These are phyloP conservation scores for Drosophila dunni DNA, from an alignment of 1,140 invertebrate genomes.

Conservation along the genomic window DNA sequence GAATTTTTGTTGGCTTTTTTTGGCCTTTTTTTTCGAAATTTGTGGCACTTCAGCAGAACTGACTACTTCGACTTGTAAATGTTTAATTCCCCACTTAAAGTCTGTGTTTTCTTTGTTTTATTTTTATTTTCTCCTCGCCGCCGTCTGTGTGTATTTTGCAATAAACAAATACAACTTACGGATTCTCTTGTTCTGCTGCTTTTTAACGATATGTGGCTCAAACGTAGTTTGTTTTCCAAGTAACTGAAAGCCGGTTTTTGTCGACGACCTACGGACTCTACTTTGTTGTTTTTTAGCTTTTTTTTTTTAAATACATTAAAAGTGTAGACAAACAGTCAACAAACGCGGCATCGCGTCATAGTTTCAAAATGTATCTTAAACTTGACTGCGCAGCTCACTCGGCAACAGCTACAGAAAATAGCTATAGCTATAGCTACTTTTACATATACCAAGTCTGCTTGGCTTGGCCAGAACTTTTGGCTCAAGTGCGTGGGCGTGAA, in stretches of 20 bases:
- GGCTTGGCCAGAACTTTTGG: slow-evolving; percentile 39
- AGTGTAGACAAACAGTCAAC: slow-evolving; percentile 72
- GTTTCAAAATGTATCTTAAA: slow-evolving; percentile 57
- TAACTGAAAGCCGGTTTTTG: slow-evolving; percentile 68
- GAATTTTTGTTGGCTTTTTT: slow-evolving; percentile 24
- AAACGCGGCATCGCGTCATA: slow-evolving; percentile 66
- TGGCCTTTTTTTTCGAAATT: slow-evolving; percentile 8
- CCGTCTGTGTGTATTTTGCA: slow-evolving; percentile 57
- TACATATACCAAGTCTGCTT: slow-evolving; percentile 22
- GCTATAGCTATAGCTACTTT: not conserved
- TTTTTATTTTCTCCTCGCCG: slow-evolving; percentile 8
- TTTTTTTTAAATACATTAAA: slow-evolving; percentile 9
- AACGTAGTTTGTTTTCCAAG: slow-evolving; percentile 72
- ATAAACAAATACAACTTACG: slow-evolving; percentile 71
- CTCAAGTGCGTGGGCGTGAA: slow-evolving; percentile 35
- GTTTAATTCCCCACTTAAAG: slow-evolving; percentile 42
- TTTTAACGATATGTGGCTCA: slow-evolving; percentile 47
- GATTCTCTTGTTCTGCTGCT: slow-evolving; percentile 60
- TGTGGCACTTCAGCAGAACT: slow-evolving; percentile 6
- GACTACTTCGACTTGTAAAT: slow-evolving; percentile 31
- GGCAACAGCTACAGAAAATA: not conserved
- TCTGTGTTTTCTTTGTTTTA: slow-evolving; percentile 1
- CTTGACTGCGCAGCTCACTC: slow-evolving; percentile 41
- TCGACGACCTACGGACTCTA: slow-evolving; percentile 68
- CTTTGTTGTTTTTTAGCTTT: slow-evolving; percentile 16